These are phyloP conservation scores for Lepidonotus clava DNA, from an alignment of 2,888 invertebrate species.

Conservation along the genomic window DNA sequence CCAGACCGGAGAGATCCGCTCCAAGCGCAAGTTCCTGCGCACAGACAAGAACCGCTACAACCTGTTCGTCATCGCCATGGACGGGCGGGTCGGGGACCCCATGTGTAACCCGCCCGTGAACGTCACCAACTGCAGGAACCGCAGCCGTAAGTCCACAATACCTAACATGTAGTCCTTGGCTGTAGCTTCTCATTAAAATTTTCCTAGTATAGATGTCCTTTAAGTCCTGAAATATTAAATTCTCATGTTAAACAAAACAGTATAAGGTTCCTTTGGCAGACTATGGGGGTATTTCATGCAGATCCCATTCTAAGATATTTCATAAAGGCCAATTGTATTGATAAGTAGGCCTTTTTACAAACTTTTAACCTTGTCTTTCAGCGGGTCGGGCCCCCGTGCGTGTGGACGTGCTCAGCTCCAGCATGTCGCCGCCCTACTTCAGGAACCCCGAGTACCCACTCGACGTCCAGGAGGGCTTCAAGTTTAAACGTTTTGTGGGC, in stretches of 20 bases:
- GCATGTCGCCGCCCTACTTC: conserved; percentile 99
- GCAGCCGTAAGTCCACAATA: conserved; percentile 24
- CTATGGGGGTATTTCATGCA: too few relatives aligned
- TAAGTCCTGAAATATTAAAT: too few relatives aligned
- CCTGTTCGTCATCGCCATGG: conserved; percentile 35
- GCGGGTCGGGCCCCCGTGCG: conserved; percentile 98
- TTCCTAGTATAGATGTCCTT: too few relatives aligned
- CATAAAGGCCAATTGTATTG: too few relatives aligned
- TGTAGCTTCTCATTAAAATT: too few relatives aligned
- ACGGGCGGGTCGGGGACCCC: conserved; percentile 2
- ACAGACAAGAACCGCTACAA: neutral
- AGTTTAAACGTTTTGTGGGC: neutral
- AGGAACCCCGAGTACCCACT: conserved; percentile 96
- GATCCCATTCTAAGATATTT: too few relatives aligned
- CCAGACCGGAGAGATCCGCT: conserved; percentile 60
- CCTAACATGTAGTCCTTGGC: too few relatives aligned
- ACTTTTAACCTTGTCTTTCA: too few relatives aligned
- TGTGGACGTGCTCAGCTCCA: conserved; percentile 98
- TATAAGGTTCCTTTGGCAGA: too few relatives aligned
- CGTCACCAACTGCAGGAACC: conserved; percentile 31
- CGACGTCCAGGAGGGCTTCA: conserved; percentile 23
- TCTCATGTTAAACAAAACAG: too few relatives aligned
- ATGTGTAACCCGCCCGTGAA: neutral
- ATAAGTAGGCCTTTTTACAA: too few relatives aligned
- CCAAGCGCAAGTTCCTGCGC: conserved; percentile 37